A percentile compares a stretch with the other conserved stretches of the same genome.
phyloP scores from a whole-genome alignment of 2,888 invertebrate species.

The Hypercompe scribonia region DNA sequence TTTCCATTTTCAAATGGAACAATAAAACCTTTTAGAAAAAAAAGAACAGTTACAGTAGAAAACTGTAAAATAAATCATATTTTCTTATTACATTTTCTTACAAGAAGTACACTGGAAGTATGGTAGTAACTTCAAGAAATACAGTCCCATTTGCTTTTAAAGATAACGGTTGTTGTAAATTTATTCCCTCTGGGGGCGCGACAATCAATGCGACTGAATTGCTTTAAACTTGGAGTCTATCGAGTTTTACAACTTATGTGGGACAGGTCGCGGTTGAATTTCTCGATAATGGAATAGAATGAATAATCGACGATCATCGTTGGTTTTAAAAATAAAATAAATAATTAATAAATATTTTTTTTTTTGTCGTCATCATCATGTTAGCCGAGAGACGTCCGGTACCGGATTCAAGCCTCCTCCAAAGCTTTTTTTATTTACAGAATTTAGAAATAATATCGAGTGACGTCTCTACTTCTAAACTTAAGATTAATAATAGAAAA shows the following conservation, averaged over 20 bases:
- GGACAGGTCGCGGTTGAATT: slow-evolving; percentile 14
- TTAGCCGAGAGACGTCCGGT: too few species aligned
- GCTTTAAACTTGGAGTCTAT: slow-evolving; percentile 30
- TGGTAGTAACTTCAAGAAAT: slow-evolving; percentile 27
- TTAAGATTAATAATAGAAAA: too few species aligned
- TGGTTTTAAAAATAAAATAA: neutral
- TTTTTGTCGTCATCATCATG: too few species aligned
- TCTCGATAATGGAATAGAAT: slow-evolving; percentile 13
- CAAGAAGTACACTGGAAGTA: slow-evolving; percentile 2
- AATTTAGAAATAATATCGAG: too few species aligned
- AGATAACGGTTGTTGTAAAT: slow-evolving; percentile 46
- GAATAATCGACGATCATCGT: neutral
- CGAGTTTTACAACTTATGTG: slow-evolving; percentile 23
- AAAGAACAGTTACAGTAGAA: neutral
- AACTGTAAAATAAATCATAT: neutral
- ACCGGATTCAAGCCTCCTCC: too few species aligned
- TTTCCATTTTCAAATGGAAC: too few species aligned
- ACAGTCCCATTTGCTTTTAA: slow-evolving; percentile 25
- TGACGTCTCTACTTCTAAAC: neutral
- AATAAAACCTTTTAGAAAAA: neutral
- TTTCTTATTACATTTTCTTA: neutral
- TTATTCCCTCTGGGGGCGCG: slow-evolving; percentile 29
- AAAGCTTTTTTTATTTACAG: too few species aligned
- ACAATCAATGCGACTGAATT: slow-evolving; percentile 43
- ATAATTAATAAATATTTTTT: too few species aligned